Base-by-base conservation (phyloP, 1,140 invertebrate genomes). In the Hormaphis cornu region DNA sequence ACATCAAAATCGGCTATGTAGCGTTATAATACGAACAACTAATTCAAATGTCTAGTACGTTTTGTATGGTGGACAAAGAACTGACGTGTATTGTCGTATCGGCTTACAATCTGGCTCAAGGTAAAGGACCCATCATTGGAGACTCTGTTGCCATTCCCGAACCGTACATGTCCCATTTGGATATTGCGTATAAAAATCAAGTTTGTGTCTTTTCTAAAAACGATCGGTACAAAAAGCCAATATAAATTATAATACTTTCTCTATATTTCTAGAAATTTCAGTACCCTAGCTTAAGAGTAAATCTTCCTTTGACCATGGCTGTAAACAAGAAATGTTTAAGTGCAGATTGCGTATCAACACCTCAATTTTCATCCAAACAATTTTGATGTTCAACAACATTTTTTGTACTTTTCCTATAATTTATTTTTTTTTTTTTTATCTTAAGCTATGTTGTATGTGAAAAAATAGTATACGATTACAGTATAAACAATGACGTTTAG, bases 111-210 rank as follows among this genome's bases (percentile, higher is more conserved):
- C 83, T 91, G 76, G 87, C 87, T 24, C 82, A 86, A 76, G 88
- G 88, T 4, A 84, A 85, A 76, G 90, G 90, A 42, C 86, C 90
- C 50, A 90, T 89, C 69, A 88, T 93, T 63, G 91, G 90, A 2
- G 90, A 94, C 80, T 84, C 86, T 35, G 86, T 94, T 12, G 86
- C 87, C 2, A 86, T 93, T 72, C 86, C 89, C 1, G 88, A 91
- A 76, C 91, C 91, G 0, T 83, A 78, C 74, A 74, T 90, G n/a
- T 82, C 81, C 22, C 74, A 80, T 70, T 83, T 89, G 37, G 77
- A 82, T 72, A 84, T 89, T 75, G 79, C 77, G 20, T 83, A 84
- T 74, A 79, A 80, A 72, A 79, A 81, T 58, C 82, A 83, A 77
- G 87, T 88, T 78, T 80, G 77, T 78, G 8, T 52, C 44, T 26